Conservation (phyloP, 2,888 invertebrate genomes). For the Folsomia candida region DNA sequence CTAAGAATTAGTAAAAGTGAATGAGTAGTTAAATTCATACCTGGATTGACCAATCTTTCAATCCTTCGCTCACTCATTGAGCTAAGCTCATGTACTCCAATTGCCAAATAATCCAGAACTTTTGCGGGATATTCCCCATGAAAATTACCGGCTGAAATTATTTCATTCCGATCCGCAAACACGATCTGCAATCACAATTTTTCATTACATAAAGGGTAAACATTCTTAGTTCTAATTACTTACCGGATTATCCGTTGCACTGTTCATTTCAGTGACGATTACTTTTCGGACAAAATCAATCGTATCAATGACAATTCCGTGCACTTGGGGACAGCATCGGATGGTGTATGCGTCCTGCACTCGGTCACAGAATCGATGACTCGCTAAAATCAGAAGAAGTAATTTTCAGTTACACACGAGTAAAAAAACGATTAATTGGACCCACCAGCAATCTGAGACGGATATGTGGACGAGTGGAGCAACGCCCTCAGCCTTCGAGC, state of each 20-base stretch:
- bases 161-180: conserved; percentile 61
- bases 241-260: conserved; percentile 67
- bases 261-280: conserved; percentile 65
- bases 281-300: conserved; percentile 63
- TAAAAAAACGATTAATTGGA: too few species aligned
- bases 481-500: conserved; percentile 62
- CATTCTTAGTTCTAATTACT: conserved; percentile 5
- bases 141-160: conserved; percentile 68
- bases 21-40: conserved; percentile 51
- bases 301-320: conserved; percentile 66
- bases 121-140: conserved; percentile 71
- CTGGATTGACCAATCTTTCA: conserved; percentile 65
- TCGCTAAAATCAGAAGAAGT: conserved; percentile 57
- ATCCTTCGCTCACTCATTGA: conserved; percentile 66
- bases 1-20: background rate
- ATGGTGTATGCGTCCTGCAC: conserved; percentile 69
- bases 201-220: conserved; percentile 18
- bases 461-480: conserved; percentile 63
- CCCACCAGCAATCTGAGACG: conserved; percentile 64
- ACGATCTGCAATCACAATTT: conserved; percentile 55
- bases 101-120: conserved; percentile 65
- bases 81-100: conserved; percentile 65
- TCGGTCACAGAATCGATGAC: conserved; percentile 64
- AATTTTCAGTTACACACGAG: too few species aligned
- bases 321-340: conserved; percentile 66